Evolutionary conservation across 2,113 vertebrate species (phyloP).

Genomic region (Planiliza haematocheilus): DNA sequence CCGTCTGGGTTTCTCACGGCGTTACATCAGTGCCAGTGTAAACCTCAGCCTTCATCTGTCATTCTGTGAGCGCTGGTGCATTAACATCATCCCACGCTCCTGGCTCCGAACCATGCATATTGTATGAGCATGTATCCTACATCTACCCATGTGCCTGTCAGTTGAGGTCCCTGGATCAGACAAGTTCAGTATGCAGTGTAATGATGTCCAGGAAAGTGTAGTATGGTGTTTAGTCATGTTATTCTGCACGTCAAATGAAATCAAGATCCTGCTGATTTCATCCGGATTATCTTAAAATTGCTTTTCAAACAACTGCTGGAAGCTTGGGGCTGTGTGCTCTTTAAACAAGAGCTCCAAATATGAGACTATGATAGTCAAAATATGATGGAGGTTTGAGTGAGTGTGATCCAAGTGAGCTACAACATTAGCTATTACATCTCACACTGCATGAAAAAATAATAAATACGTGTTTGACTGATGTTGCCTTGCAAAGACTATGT

Average conservation of each 20-base stretch:
- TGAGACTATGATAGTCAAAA: constrained; percentile 8
- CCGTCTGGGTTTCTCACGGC: constrained; percentile 1
- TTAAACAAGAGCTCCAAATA: constrained; percentile 23
- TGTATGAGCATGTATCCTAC: constrained; percentile 66
- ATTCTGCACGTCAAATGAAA: constrained; percentile 43
- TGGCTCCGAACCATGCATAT: constrained; percentile 55
- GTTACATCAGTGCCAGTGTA: constrained; percentile 6
- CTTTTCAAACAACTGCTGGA: constrained; percentile 24
- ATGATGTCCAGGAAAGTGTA: constrained; percentile 25
- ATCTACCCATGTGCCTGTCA: constrained; percentile 54
- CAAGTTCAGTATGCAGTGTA: constrained; percentile 31
- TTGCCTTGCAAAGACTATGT: not conserved
- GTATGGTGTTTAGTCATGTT: constrained; percentile 41
- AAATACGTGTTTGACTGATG: constrained; percentile 27
- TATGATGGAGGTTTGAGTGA: constrained; percentile 14
- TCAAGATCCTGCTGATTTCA: constrained; percentile 42
- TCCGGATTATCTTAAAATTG: constrained; percentile 7
- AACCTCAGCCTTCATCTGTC: constrained; percentile 55
- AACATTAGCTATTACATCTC: constrained; percentile 6
- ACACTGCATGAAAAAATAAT: constrained; percentile 19
- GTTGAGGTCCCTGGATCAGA: constrained; percentile 37
- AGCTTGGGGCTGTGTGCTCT: not conserved
- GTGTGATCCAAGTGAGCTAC: constrained; percentile 1
- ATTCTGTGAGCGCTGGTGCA: constrained; percentile 31
- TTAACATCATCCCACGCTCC: constrained; percentile 41